A percentile compares a stretch with the other conserved stretches of the same genome.
These are phyloP conservation scores for Calcarius lapponicus DNA, from an alignment of 2,797 vertebrate genomes.

Conservation along the genomic window DNA sequence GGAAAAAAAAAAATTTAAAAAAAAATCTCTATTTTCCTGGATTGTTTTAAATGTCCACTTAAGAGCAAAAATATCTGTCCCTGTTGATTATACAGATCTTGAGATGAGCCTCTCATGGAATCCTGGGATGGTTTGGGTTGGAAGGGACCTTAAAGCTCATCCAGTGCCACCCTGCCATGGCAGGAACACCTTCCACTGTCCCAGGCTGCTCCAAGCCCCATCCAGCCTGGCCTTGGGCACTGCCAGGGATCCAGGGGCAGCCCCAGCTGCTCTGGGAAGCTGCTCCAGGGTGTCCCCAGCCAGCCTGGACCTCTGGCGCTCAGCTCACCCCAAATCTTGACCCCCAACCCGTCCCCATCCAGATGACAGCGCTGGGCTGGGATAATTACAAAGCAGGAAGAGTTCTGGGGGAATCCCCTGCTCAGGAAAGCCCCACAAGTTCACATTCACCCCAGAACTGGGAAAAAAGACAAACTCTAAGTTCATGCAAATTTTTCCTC, in stretches of 20 bases:
- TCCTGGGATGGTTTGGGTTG: not conserved
- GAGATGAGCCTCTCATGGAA: not conserved
- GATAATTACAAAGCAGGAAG: not conserved
- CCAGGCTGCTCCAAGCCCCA: fast-evolving
- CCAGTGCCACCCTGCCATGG: not conserved
- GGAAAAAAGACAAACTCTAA: not conserved
- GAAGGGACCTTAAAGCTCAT: fast-evolving
- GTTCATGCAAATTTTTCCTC: not conserved
- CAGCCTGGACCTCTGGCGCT: not conserved
- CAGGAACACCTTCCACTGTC: fast-evolving
- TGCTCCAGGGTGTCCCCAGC: not conserved
- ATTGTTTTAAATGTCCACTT: not conserved
- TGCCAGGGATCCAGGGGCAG: not conserved
- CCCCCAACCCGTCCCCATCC: too few relatives aligned
- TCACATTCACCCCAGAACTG: not conserved
- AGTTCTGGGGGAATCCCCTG: not conserved
- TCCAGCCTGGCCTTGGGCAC: not conserved
- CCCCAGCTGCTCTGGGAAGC: not conserved
- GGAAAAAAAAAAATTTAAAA: not conserved
- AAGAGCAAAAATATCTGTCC: not conserved
- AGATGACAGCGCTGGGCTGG: not conserved
- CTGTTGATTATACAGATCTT: not conserved
- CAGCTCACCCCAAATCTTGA: not conserved
- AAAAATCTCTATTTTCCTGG: not conserved
- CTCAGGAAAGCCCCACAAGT: fast-evolving